phyloP scores from a whole-genome alignment of 2,797 vertebrate species.

The Garrulus glandarius region DNA sequence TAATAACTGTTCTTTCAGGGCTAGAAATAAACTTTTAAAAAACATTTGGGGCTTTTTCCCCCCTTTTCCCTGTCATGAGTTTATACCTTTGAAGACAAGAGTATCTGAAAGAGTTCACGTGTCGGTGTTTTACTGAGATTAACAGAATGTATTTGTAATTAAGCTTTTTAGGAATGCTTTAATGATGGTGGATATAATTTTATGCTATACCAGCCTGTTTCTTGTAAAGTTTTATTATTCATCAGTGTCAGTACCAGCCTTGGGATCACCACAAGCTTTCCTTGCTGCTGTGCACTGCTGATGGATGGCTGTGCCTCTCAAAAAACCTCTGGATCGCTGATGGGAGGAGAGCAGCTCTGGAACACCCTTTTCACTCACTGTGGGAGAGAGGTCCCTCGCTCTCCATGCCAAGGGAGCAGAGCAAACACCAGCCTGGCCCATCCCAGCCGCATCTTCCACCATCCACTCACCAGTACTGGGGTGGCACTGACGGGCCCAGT shows the following conservation, averaged over 20 bases:
- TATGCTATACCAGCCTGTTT: neutral
- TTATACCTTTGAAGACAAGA: neutral
- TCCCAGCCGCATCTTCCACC: neutral
- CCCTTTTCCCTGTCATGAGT: neutral
- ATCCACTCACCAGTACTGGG: rapidly evolving
- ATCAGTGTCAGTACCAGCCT: neutral
- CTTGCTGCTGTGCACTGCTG: neutral
- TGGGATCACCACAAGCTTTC: neutral
- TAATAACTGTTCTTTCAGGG: slow-evolving; percentile 80
- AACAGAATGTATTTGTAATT: neutral
- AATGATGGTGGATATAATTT: neutral
- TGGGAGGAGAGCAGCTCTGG: neutral
- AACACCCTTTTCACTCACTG: rapidly evolving
- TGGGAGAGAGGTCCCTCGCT: neutral
- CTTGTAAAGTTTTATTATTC: neutral
- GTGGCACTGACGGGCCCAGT: neutral
- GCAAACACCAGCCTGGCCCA: rapidly evolving
- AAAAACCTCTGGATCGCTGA: neutral
- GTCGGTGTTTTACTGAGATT: neutral
- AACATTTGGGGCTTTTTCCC: neutral
- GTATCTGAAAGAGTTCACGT: neutral
- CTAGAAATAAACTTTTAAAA: slow-evolving; percentile 78
- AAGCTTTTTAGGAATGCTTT: neutral
- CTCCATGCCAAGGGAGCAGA: neutral
- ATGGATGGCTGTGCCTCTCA: neutral